A percentile compares a stretch with the other conserved stretches of the same genome.
Evolutionary conservation across 2,797 vertebrate species (phyloP).

Genomic region (Rhinoraja longicauda): DNA sequence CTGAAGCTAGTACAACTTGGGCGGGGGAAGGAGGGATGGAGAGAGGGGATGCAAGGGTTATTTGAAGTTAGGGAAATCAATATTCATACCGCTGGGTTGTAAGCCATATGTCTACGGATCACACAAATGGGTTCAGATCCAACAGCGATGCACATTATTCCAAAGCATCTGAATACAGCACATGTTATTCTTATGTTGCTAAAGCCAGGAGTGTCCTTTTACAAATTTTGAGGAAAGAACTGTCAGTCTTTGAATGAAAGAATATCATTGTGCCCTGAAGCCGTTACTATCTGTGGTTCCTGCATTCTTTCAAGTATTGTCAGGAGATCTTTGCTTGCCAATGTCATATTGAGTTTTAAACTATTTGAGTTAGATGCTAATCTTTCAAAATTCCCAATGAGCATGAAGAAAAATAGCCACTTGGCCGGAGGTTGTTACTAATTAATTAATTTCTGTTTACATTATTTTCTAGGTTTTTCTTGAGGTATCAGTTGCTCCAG

Average conservation of each 20-base stretch:
- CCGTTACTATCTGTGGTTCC: background rate
- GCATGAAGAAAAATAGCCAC: background rate
- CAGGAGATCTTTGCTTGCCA: background rate
- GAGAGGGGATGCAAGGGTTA: too few species aligned
- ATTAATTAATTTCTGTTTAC: background rate
- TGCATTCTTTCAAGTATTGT: background rate
- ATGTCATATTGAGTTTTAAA: background rate
- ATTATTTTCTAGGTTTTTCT: background rate
- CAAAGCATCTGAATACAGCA: background rate
- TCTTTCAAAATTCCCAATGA: background rate
- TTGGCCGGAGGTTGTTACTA: background rate
- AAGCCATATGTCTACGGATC: background rate
- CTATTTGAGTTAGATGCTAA: background rate
- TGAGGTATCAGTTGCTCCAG: background rate
- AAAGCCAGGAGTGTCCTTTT: background rate
- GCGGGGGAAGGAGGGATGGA: too few species aligned
- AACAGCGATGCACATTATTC: background rate
- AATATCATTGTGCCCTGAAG: background rate
- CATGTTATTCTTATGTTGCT: background rate
- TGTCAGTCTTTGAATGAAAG: background rate
- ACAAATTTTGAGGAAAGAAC: background rate
- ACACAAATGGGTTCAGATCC: background rate
- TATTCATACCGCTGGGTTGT: too few species aligned
- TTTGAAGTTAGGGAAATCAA: too few species aligned
- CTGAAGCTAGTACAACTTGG: too few species aligned